Evolutionary conservation across 2,797 vertebrate genomes (phyloP).

Genomic region (Gymnocypris eckloni): DNA sequence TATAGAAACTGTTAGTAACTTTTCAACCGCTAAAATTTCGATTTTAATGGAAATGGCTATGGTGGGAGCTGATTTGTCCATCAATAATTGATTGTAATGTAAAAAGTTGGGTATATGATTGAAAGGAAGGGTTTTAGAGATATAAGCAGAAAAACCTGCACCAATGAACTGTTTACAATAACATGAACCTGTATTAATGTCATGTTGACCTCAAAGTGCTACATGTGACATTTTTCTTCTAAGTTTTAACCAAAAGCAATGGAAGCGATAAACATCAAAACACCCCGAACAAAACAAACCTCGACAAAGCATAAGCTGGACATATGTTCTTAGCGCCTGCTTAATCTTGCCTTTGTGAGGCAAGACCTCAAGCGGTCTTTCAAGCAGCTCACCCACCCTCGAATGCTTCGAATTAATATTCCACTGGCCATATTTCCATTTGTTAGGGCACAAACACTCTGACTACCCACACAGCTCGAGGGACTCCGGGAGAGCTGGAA

Average conservation of each 20-base stretch:
- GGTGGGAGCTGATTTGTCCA: too few species aligned
- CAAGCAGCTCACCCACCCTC: constrained; percentile 19
- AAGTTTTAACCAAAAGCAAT: not conserved
- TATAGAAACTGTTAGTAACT: constrained; percentile 12
- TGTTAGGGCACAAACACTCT: constrained; percentile 50
- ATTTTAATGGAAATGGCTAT: not conserved
- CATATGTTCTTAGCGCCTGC: constrained; percentile 32
- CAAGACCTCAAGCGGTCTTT: constrained; percentile 52
- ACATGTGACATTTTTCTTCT: not conserved
- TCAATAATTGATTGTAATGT: not conserved
- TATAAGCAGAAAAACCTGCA: too few species aligned
- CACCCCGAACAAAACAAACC: constrained; percentile 19
- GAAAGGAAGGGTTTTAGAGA: not conserved
- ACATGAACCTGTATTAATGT: not conserved
- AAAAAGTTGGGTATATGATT: not conserved
- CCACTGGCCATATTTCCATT: constrained; percentile 48
- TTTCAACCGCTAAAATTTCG: not conserved
- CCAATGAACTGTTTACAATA: not conserved
- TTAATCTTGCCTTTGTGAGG: constrained; percentile 44
- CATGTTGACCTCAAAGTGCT: not conserved
- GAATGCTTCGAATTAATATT: constrained; percentile 47
- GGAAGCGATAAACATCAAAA: not conserved
- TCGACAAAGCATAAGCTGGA: not conserved
- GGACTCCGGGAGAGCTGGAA: constrained; percentile 42
- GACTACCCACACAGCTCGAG: constrained; percentile 49